Base-by-base conservation (phyloP, 2,113 vertebrate genomes). In the Abramis brama region DNA sequence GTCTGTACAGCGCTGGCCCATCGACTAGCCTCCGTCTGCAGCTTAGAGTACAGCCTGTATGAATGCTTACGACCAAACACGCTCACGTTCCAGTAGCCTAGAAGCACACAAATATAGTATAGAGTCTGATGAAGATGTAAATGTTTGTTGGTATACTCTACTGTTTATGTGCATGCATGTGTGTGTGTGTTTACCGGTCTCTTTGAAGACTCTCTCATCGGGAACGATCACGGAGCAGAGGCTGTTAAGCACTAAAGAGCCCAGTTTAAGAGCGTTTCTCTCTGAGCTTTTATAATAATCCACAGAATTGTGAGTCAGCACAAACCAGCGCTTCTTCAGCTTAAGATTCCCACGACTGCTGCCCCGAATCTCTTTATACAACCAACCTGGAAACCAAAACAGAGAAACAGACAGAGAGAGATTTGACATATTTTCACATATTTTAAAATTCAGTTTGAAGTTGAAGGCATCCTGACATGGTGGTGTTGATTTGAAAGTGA, bases 231-330 rank as follows among this genome's bases (percentile, higher is more conserved):
- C 97, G 0, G 98, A 98, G 90, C 98, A 99, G 82, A 99, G 97
- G 91, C 97, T 99, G 91, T 97, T 99, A 47, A 99, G 96, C 86
- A 99, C 97, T 91, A 99, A 90, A 0, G 98, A 97, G 23, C 98
- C 97, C 91, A 99, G 87, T 86, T 99, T 99, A 86, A 97, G 90
- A 1, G 97, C 94, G 0, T 94, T 96, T 66, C 97, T 96, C 92
- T 99, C 98, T 0, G 97, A 98, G 92, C 96, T 99, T 94, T 97
- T 98, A 88, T 99, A 99, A 91, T 98, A 99, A 90, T 99, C 98
- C 91, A 99, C 92, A 59, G 98, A 99, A 85, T 99, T 99, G 91
- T 99, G 97, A 0, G 98, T 99, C 0, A 99, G 95, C 74, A 99
- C 96, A 92, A 99, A 99, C 98, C 98, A 99, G 74, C 97, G 97